Evolutionary conservation across 2,113 vertebrate genomes (phyloP), one percentile per base, ranked within the genome.

Genomic region (Nerophis ophidion): DNA sequence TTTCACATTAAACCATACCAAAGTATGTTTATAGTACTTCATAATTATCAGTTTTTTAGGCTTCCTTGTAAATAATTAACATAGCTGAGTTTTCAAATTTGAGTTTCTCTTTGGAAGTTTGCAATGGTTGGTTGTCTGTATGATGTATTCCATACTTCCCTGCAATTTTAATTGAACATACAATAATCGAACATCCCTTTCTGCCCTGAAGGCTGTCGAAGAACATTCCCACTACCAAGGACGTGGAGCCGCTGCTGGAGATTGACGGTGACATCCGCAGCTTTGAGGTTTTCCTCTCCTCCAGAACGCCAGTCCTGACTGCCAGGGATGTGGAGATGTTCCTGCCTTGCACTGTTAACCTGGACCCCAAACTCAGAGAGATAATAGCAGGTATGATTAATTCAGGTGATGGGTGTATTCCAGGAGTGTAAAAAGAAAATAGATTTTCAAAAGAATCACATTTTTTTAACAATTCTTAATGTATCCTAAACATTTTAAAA

Each of bases 261-360:
- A 99, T 99, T 12, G 97, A 99, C 70, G 94, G 92, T 45, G 97
- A 99, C 68, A 90, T 95, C 61, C 89, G 96, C 51, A 98, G 94
- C 81, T 99, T 99, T 63, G 97, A 99, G 85, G 93, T 99, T 9
- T 99, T 99, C 85, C 85, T 99, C 16, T 96, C 96, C 54, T 99
- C 97, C 0, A 86, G 96, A 76, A 97, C 92, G 1, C 97, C 97
- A 1, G 91, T 97, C 71, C 95, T 99, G 59, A 90, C 94, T 10
- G 89, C 93, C 52, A 90, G 91, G 59, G 97, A 99, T 65, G 93
- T 99, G 16, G 94, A 97, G 78, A 95, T 91, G 56, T 98, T 99
- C 75, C 82, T 99, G 78, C 95, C 95, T 1, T 99, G 97, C 79
- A 98, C 97, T 0, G 95, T 99, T 51, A 99, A 99, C 77, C 84